A percentile compares a stretch with the other conserved stretches of the same genome.
phyloP scores from a whole-genome alignment of 2,113 vertebrate species.

The Phalacrocorax pelagicus region DNA sequence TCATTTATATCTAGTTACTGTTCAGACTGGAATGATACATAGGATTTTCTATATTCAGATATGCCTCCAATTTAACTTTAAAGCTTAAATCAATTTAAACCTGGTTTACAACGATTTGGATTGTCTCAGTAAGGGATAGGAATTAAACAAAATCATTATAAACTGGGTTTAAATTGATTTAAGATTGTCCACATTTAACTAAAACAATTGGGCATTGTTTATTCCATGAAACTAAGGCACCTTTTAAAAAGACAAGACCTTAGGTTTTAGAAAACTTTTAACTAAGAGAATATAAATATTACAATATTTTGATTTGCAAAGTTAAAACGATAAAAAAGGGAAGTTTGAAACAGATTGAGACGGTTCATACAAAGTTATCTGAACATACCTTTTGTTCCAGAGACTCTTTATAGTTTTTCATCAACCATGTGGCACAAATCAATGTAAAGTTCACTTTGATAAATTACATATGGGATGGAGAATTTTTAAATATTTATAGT shows the following conservation, averaged over 20 bases:
- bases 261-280: background rate
- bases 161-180: constrained; percentile 58
- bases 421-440: constrained; percentile 63
- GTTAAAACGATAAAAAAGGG: background rate
- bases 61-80: constrained; percentile 42
- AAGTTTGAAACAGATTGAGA: constrained; percentile 46
- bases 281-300: background rate
- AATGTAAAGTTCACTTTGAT: constrained; percentile 42
- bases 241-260: background rate
- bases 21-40: background rate
- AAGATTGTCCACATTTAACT: constrained; percentile 47
- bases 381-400: constrained; percentile 49
- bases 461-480: constrained; percentile 51
- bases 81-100: constrained; percentile 63
- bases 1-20: background rate
- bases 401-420: constrained; percentile 56
- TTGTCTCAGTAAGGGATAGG: constrained; percentile 18
- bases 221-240: background rate
- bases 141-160: constrained; percentile 53
- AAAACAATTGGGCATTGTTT: constrained; percentile 1
- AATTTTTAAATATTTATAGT: constrained; percentile 40
- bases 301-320: constrained; percentile 12
- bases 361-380: background rate
- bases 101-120: background rate
- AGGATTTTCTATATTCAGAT: constrained; percentile 8